A percentile compares a stretch with the other conserved stretches of the same genome.
Conservation (phyloP, 2,888 invertebrate genomes). For the Tenthredo scrophulariae region DNA sequence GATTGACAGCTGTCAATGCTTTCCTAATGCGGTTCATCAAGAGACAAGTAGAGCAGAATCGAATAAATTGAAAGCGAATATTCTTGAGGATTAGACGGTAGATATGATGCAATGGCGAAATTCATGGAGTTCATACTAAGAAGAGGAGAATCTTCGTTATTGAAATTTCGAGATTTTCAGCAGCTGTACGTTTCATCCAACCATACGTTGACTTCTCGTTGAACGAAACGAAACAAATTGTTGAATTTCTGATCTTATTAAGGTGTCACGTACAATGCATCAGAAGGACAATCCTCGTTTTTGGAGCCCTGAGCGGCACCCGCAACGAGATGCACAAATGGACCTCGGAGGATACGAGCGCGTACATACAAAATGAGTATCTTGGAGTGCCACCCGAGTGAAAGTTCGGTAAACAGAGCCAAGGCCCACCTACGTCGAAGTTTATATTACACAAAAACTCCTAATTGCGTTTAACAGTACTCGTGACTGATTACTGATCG, state of each 20-base stretch:
- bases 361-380: slow-evolving; percentile 40
- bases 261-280: neutral
- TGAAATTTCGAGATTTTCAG: neutral
- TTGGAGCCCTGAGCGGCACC: neutral
- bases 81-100: neutral
- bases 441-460: slow-evolving; percentile 50
- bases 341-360: slow-evolving; percentile 31
- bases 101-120: neutral
- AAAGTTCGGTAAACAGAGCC: slow-evolving; percentile 53
- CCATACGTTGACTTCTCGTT: neutral
- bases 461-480: slow-evolving; percentile 39
- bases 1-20: neutral
- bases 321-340: slow-evolving; percentile 15
- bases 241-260: neutral
- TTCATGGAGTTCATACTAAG: neutral
- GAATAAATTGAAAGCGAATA: neutral
- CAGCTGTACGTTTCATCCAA: neutral
- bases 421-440: slow-evolving; percentile 41
- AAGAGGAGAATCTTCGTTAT: neutral
- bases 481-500: slow-evolving; percentile 30
- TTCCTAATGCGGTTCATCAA: neutral
- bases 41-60: neutral
- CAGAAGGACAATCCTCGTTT: slow-evolving; percentile 22
- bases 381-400: slow-evolving; percentile 44
- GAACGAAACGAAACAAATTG: neutral